Conservation (phyloP, 2,797 vertebrate genomes). For the Adrianichthys oophorus region DNA sequence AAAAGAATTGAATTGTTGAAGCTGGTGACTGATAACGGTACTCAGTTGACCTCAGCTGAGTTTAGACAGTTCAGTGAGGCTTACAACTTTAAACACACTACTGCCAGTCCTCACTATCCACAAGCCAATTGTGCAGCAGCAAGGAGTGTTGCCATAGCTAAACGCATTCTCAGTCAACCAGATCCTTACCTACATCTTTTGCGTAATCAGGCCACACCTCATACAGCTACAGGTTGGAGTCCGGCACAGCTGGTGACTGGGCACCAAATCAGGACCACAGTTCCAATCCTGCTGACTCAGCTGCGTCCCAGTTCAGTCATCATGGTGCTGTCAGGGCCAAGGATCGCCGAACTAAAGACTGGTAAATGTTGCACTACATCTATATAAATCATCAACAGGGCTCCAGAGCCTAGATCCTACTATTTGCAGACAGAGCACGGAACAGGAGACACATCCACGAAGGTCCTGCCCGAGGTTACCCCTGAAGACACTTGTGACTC, state of each 20-base stretch:
- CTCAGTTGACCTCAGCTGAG: neutral
- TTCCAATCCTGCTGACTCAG: neutral
- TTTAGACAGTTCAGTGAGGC: neutral
- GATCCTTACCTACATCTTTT: neutral
- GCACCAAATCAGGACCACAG: neutral
- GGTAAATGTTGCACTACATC: neutral
- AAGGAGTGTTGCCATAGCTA: neutral
- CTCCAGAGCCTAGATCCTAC: too few species aligned
- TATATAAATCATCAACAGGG: neutral
- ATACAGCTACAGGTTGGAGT: neutral
- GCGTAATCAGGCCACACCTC: neutral
- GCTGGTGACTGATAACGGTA: neutral
- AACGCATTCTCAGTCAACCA: conserved; percentile 5
- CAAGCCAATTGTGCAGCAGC: neutral
- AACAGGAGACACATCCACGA: too few species aligned
- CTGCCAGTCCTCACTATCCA: neutral
- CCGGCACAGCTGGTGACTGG: too few species aligned
- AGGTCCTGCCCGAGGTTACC: too few species aligned
- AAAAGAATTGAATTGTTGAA: too few species aligned
- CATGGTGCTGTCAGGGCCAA: neutral
- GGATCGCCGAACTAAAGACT: too few species aligned
- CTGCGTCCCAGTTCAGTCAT: neutral
- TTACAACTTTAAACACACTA: neutral
- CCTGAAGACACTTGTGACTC: too few species aligned
- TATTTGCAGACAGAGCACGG: too few species aligned